Evolutionary conservation across 2,888 invertebrate species (phyloP).

Genomic region (Xanthorhoe spadicearia): DNA sequence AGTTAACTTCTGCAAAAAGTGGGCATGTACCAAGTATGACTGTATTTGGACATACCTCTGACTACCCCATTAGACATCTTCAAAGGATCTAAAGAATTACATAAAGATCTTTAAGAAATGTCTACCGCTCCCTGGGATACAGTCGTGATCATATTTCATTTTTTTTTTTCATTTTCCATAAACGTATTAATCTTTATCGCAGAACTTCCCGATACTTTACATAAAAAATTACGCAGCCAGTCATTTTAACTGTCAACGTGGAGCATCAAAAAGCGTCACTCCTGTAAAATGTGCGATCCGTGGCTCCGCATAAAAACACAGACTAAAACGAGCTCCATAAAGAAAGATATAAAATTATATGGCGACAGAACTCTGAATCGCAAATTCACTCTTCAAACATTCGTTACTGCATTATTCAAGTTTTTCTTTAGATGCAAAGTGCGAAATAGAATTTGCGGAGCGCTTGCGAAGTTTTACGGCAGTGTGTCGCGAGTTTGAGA

Average conservation of each 20-base stretch:
- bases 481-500: slow-evolving; percentile 40
- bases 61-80: too few relatives aligned
- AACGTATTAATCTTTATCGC: background rate
- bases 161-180: too few relatives aligned
- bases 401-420: slow-evolving; percentile 56
- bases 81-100: too few relatives aligned
- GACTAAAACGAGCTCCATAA: slow-evolving; percentile 43
- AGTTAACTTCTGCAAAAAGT: too few relatives aligned
- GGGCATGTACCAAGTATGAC: too few relatives aligned
- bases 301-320: slow-evolving; percentile 43
- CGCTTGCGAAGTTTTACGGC: slow-evolving; percentile 47
- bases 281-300: slow-evolving; percentile 34
- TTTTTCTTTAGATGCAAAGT: slow-evolving; percentile 54
- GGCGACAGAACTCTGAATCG: slow-evolving; percentile 46
- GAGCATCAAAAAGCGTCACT: slow-evolving; percentile 35
- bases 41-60: too few relatives aligned
- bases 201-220: background rate
- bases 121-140: too few relatives aligned
- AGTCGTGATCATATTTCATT: too few relatives aligned
- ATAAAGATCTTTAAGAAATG: too few relatives aligned
- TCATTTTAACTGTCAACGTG: slow-evolving; percentile 37
- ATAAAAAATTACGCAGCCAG: slow-evolving; percentile 16
- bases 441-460: slow-evolving; percentile 55
- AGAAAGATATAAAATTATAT: slow-evolving; percentile 47
- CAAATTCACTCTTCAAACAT: slow-evolving; percentile 52